phyloP scores from a whole-genome alignment of 2,113 vertebrate species.

The Pygoscelis antarcticus region DNA sequence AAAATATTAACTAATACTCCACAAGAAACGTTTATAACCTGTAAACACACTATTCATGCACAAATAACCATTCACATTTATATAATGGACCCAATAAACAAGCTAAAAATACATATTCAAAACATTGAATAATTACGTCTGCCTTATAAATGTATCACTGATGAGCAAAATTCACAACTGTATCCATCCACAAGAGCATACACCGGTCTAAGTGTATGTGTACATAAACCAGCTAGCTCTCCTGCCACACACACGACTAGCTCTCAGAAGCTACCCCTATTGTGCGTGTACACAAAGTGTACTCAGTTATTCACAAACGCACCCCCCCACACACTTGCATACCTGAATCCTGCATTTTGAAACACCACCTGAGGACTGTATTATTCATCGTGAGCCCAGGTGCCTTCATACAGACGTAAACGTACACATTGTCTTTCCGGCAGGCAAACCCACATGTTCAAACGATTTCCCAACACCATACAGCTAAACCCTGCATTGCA shows the following conservation, averaged over 20 bases:
- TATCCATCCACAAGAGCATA: background rate
- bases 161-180: background rate
- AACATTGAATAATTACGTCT: background rate
- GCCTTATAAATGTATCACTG: background rate
- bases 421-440: background rate
- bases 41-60: background rate
- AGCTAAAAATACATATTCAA: slow-evolving; percentile 9
- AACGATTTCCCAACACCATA: background rate
- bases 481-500: fast-evolving
- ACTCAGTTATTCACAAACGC: background rate
- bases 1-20: background rate
- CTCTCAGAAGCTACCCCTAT: background rate
- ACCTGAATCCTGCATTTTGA: background rate
- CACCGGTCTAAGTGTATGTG: too few relatives aligned
- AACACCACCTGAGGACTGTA: background rate
- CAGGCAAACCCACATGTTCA: background rate
- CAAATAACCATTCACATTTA: background rate
- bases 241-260: background rate
- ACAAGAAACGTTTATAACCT: background rate
- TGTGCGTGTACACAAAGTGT: background rate
- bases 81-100: background rate
- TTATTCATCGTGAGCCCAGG: background rate
- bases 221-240: fast-evolving
- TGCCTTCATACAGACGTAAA: background rate
- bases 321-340: fast-evolving